phyloP scores from a whole-genome alignment of 2,113 vertebrate species.

The Pteruthius melanotis region DNA sequence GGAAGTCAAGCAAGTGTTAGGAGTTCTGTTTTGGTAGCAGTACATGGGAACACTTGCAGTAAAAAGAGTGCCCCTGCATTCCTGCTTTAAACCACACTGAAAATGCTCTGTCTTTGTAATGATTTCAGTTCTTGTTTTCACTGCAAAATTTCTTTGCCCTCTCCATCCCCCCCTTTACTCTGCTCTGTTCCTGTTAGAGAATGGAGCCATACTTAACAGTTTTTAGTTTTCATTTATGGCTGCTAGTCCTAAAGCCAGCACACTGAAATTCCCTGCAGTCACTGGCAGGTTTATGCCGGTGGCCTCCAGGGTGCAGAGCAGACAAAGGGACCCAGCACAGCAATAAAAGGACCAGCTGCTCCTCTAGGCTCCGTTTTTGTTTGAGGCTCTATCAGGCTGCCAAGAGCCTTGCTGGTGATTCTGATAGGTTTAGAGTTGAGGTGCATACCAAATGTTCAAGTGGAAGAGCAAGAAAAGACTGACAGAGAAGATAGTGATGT shows the following conservation, averaged over 20 bases:
- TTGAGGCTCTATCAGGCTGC: slow-evolving; percentile 21
- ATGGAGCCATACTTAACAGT: background rate
- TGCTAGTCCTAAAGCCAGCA: background rate
- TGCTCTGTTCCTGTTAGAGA: background rate
- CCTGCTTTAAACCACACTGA: background rate
- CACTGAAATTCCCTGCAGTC: background rate
- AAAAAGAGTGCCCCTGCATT: background rate
- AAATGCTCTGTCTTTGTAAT: background rate
- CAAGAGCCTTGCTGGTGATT: slow-evolving; percentile 9
- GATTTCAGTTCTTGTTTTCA: background rate
- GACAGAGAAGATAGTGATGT: background rate
- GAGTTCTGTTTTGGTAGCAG: background rate
- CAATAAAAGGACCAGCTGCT: slow-evolving; percentile 57
- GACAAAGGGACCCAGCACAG: slow-evolving; percentile 32
- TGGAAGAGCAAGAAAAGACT: slow-evolving; percentile 1
- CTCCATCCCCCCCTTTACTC: background rate
- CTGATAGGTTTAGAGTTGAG: slow-evolving; percentile 34
- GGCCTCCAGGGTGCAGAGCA: slow-evolving; percentile 53
- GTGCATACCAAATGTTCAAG: slow-evolving; percentile 27
- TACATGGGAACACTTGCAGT: background rate
- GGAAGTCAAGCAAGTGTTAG: background rate
- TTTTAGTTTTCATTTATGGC: background rate
- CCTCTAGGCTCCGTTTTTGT: background rate
- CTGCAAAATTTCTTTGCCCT: background rate
- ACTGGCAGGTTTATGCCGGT: background rate